Base-by-base conservation (phyloP, 92 coral and sea anemone species). In the Palythoa grandiflora region DNA sequence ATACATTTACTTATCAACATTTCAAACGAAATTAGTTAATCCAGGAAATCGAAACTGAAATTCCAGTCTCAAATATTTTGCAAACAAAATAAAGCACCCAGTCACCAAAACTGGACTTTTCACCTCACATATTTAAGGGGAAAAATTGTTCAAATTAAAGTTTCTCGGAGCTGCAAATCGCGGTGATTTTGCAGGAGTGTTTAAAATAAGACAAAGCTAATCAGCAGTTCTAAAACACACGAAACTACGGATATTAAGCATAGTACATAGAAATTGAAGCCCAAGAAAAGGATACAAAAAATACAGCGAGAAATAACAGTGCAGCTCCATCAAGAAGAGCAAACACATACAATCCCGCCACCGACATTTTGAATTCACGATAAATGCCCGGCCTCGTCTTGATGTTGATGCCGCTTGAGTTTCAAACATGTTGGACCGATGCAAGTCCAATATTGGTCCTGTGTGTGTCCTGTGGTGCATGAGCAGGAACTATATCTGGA, bases 261-360 rank as follows among this genome's bases (percentile, higher is more conserved):
- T 52, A 44, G 3, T 52, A 73, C 19, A 39, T n/a, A 55, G 14
- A 38, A 54, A 3, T 68, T 8, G n/a, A 76, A 38, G 9, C 11
- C 40, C 40, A 10, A 48, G 21, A 9, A 78, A 97, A 97, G 97
- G 99, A 97, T 97, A 97, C 99, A 92, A 93, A 97, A 88, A 95
- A 97, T 55, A 97, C 99, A 0, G 99, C 93, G 15, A 97, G 95
- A 84, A 97, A 97, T 21, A 97, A 87, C 44, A 97, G 88, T 17
- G 95, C 98, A 70, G 98, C 98, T 51, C 98, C 96, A 90, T 97
- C 99, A 17, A 95, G 88, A 21, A 97, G 94, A 6, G 96, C 92
- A 90, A 95, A 95, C 15, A 97, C 92, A 71, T 85, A 97, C 83
- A 95, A 77, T 71, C 92, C 95, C 51, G 96, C 91, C 38, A 92